These are phyloP conservation scores for Tineola bisselliella DNA, from an alignment of 2,888 invertebrate genomes.

Conservation along the genomic window DNA sequence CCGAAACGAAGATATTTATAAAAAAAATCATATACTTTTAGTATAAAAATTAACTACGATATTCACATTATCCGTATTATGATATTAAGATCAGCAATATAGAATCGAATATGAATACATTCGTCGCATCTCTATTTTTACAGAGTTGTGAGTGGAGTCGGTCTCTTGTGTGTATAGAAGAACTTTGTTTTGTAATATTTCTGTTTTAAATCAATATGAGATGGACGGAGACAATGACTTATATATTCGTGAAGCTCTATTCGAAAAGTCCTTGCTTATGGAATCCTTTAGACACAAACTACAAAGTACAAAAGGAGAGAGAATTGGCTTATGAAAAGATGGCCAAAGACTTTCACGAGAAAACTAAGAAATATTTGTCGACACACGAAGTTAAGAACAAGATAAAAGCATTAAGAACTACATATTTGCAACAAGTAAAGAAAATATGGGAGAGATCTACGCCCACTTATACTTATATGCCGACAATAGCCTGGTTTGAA, in stretches of 20 bases:
- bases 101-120: no score
- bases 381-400: slow-evolving; percentile 55
- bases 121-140: no score
- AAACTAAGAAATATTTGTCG: slow-evolving; percentile 33
- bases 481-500: slow-evolving; percentile 50
- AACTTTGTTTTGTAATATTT: no score
- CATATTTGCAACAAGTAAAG: slow-evolving; percentile 54
- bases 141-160: no score
- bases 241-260: slow-evolving; percentile 59
- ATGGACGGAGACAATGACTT: slow-evolving; percentile 56
- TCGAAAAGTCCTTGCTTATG: slow-evolving; percentile 58
- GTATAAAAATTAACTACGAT: no score
- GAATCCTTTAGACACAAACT: slow-evolving; percentile 48
- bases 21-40: no score
- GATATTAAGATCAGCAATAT: no score
- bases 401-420: slow-evolving; percentile 58
- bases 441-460: slow-evolving; percentile 52
- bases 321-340: slow-evolving; percentile 45
- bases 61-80: no score
- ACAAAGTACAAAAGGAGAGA: slow-evolving; percentile 44
- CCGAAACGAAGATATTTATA: no score
- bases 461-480: slow-evolving; percentile 43
- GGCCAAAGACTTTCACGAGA: slow-evolving; percentile 34
- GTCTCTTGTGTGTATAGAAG: no score
- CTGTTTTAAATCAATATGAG: slow-evolving; percentile 36